Base-by-base conservation (phyloP, 2,888 invertebrate genomes). In the Pilophorus perplexus region DNA sequence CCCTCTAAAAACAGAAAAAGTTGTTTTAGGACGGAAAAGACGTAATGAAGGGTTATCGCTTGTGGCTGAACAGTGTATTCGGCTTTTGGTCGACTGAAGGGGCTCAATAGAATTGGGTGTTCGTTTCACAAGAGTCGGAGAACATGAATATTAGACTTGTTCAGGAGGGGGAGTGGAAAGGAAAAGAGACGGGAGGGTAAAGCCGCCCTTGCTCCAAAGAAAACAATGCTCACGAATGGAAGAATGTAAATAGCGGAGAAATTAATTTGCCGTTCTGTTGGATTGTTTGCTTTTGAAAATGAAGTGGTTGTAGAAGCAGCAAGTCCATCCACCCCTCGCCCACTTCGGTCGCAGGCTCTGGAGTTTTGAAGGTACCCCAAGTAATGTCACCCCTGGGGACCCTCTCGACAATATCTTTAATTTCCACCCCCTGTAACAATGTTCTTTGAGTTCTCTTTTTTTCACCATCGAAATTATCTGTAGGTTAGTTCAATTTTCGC, bases 221-320 rank as follows among this genome's bases (percentile, higher is more conserved):
- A 70, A 71, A 71, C 70, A 71, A 69, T 70, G 68, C 68, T 68
- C 65, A 52, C 62, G 68, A 71, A 68, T 70, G 71, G 71, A 70
- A 69, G 67, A 71, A 70, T 71, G 71, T 70, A 70, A 71, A 71
- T 71, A 70, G 70, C 68, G 68, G 71, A 70, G 72, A 71, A 70
- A 72, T 72, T 72, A 71, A 72, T 72, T 72, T 72, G 71, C 65
- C 69, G 68, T 52, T 68, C 67, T 57, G 46, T 46, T 23, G 64
- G 54, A 66, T 54, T 72, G 72, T 72, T 72, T 72, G 71, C 71
- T 72, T 72, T 70, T 64, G 67, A 68, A 71, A 72, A 72, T 72
- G 71, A 72, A 72, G 71, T 69, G 71, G 55, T 67, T 46, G 27
- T 42, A 18, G 59, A 27, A 38, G 52, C 27, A 28, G 52, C 10